Evolutionary conservation across 2,888 invertebrate genomes (phyloP), one percentile per base, ranked within the genome.

Genomic region (Cryptocephalus moraei): DNA sequence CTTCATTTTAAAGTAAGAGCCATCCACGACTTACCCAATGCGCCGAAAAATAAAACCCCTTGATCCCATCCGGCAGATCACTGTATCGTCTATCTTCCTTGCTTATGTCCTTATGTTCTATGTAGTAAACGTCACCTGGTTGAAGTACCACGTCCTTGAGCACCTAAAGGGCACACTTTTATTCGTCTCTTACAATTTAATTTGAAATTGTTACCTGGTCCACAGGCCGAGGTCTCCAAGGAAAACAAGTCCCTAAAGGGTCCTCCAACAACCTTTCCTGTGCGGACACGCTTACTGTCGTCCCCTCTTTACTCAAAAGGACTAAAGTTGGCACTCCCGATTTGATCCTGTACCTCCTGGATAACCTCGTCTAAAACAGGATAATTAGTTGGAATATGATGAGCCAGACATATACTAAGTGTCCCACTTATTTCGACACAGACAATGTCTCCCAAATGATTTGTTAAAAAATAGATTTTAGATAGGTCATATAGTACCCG

Each of bases 21-120:
- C 4, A 34, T 12, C 14, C 32, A 11, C 8, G 12, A 45, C 47
- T 75, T 71, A 91, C 91, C 91, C 91, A 91, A 67, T 90, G 85
- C 13, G 91, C 91, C 48, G 89, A 88, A 68, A 91, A 91, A 66
- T 90, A 90, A 60, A 91, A 80, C 38, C 86, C 89, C 61, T 82
- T 81, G 45, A 86, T 76, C 56, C 79, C 80, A 57, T 74, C 75
- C 1, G 81, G 77, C 13, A 83, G 66, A 50, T 81, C 78, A 13
- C 76, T 75, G 60, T 80, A 81, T 32, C 54, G 50, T 32, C 60
- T 53, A 32, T 65, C 62, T 11, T 53, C 52, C 47, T 59, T 56
- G 8, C 49, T 52, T 41, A 53, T 52, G 41, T 58, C 60, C 12
- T 59, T 61, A 50, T 69, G 68, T 45, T 69, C 67, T 32, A 61